These are phyloP conservation scores for Trachelus tabidus DNA, from an alignment of 2,888 invertebrate species.

Conservation along the genomic window DNA sequence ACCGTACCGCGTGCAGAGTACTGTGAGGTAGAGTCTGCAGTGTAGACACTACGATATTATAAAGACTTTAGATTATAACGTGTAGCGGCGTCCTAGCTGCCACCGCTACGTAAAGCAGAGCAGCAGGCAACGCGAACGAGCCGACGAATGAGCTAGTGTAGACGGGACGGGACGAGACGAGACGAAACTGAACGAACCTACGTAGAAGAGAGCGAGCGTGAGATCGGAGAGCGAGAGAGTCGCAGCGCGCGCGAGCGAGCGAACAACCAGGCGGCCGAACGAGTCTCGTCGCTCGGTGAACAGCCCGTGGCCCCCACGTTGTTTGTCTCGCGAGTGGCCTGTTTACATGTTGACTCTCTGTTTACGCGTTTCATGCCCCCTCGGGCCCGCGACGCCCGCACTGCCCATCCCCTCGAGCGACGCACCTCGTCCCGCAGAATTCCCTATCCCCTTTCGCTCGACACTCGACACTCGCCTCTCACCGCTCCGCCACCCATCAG, in stretches of 20 bases:
- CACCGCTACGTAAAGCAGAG: no score
- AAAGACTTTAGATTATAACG: no score
- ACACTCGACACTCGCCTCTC: slow-evolving; percentile 19
- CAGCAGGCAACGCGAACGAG: no score
- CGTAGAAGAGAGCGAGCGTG: background rate
- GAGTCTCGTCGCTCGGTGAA: slow-evolving; percentile 42
- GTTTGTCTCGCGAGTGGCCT: slow-evolving; percentile 67
- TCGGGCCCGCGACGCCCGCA: slow-evolving; percentile 22
- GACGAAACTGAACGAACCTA: background rate
- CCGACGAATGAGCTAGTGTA: no score
- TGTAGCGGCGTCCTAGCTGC: no score
- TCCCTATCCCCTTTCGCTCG: slow-evolving; percentile 25
- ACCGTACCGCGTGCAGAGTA: no score
- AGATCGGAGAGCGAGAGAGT: background rate
- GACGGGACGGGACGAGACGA: background rate
- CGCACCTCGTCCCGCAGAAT: slow-evolving; percentile 9
- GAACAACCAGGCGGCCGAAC: slow-evolving; percentile 19
- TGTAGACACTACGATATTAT: no score
- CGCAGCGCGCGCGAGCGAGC: background rate
- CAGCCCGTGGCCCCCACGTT: slow-evolving; percentile 65
- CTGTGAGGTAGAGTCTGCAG: no score
- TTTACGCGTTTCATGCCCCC: slow-evolving; percentile 62
- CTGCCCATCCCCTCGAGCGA: slow-evolving; percentile 26
- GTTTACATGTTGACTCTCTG: slow-evolving; percentile 67
- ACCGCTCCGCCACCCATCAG: slow-evolving; percentile 7